Evolutionary conservation across 2,888 invertebrate species (phyloP), one percentile per base, ranked within the genome.

Genomic region (Eurois occulta): DNA sequence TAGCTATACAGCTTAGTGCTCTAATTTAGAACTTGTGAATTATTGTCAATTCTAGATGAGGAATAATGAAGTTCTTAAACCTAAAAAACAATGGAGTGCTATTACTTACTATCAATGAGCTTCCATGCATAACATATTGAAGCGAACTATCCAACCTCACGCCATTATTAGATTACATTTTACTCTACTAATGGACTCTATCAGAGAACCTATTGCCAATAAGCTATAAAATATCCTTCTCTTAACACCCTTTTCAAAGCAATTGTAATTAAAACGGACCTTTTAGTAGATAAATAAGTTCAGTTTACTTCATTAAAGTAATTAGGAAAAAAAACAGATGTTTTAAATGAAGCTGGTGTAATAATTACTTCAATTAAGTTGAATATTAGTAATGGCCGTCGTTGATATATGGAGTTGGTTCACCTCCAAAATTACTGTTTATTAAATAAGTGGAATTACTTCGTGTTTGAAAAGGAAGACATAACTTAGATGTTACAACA

Each of bases 321-420:
- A 79, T 73, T 74, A 46, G 13, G n/a, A 67, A 46, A 69, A 77
- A 76, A 71, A 77, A 77, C 67, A 82, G 71, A 67, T 79, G 75
- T 1, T 35, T n/a, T 46, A 48, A 80, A 85, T 65, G 72, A 46
- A 70, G 18, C 65, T 60, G 66, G 76, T 66, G 70, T 69, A 60
- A 80, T 85, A 87, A 86, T 86, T 74, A 78, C 81, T 6, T 48
- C 52, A 81, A 84, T 86, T 81, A 84, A 77, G 60, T 46, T n/a
- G 11, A 43, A 71, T 68, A 78, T 72, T 38, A 65, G 32, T 82
- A 77, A 82, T 80, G 75, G 78, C 8, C 21, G 69, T 75, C 66
- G 35, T 52, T 71, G 71, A 81, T 74, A 72, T 74, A 65, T 74
- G 41, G 52, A 68, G 32, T 38, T 21, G 38, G 35, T 69, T 60